Base-by-base conservation (phyloP, 1,140 invertebrate species). In the Drosophila jambulina region DNA sequence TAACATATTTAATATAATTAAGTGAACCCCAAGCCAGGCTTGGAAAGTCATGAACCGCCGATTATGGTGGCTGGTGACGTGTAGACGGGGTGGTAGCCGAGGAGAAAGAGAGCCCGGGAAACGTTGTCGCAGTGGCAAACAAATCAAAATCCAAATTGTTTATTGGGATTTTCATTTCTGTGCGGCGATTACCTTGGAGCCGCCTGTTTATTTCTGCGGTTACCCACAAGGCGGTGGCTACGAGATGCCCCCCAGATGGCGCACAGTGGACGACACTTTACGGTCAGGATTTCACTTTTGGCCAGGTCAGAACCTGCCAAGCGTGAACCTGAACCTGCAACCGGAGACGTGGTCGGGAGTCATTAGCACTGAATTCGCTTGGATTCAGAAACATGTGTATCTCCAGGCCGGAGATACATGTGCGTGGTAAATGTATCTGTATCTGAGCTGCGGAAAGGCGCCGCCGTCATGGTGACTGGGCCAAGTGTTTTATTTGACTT, bases 231-330 rank as follows among this genome's bases (percentile, higher is more conserved):
- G 51, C 75, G 48, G 48, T 76, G 42, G 75, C 62, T 58, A 71
- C 4, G 8, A 54, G 32, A 54, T 54, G 32, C 17, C 2, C 81
- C 4, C 8, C 12, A 9, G 29, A 13, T 23, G 17, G 2, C 17
- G 17, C 29, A 42, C 32, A 45, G 60, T 9, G 51, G 51, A 53
- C 51, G 59, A 68, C 43, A 61, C 23, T 74, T 75, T 78, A 40
- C 51, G 59, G 51, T 42, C 63, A 83, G 42, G 69, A 75, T 85
- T 86, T 86, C 81, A 80, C 81, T 87, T 87, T 87, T 77, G 82
- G 56, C 42, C 60, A 27, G 75, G 63, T 48, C 46, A 78, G 75
- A 86, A 79, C 54, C 59, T 71, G 75, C 62, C 78, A 79, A 82
- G 82, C 82, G 79, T 79, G 38, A 79, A 68, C 75, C 45, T 23